Base-by-base conservation (phyloP, 2,888 invertebrate genomes). In the Tiphia femorata region DNA sequence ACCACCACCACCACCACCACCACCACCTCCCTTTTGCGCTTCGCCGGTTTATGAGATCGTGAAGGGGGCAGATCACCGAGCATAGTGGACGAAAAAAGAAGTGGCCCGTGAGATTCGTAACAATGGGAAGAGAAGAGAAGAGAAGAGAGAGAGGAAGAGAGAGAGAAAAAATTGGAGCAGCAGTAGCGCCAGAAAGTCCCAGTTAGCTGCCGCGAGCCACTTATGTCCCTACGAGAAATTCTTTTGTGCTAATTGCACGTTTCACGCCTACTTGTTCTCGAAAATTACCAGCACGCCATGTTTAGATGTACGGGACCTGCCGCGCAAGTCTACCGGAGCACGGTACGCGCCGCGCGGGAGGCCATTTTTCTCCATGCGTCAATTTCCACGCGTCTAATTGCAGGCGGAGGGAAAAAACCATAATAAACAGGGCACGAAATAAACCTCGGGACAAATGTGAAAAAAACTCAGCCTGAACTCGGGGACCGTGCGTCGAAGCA, bases 21-120 rank as follows among this genome's bases (percentile, higher is more conserved):
- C 27, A 7, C 6, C 27, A 27, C 10, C 27, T 27, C 27, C 38
- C 17, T 38, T 8, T 20, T 19, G 38, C 17, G 38, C 38, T 20
- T 20, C 17, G 14, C 38, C 17, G 38, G 19, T 16, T 38, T 38
- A 38, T 10, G 38, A 38, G 38, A 38, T 20, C 19, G 16, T 30
- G 19, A 44, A 44, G 44, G 23, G n/a, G 42, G 25, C 42, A 14
- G 25, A 42, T 42, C 44, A 21, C 17, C 17, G 44, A 17, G 44
- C 30, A 29, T 17, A 10, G 19, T 17, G 8, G 30, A 20, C 19
- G 30, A 19, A 23, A 44, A 29, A 44, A 44, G 29, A 44, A 33
- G 33, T 33, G 44, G 30, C 29, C 17, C 42, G 30, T 29, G 33
- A 44, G 44, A 29, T 44, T 19, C n/a, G 10, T 20, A 17, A 44